phyloP scores from a whole-genome alignment of 2,113 vertebrate genomes.

The Perccottus glenii region DNA sequence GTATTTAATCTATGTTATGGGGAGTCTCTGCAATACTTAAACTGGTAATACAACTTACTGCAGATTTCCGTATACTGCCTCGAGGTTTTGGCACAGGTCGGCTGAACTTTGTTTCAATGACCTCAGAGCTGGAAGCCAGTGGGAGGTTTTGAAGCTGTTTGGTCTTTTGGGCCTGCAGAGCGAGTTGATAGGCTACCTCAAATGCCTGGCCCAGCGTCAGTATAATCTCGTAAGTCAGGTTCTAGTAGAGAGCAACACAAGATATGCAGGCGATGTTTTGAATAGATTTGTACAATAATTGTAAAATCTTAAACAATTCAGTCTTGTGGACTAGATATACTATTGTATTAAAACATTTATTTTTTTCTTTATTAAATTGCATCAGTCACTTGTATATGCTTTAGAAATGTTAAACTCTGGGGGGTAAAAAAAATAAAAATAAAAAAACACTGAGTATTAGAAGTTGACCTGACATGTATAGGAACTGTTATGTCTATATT shows the following conservation, averaged over 20 bases:
- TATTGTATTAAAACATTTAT: too few species aligned
- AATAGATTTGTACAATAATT: too few species aligned
- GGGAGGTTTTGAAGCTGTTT: slow-evolving; percentile 79
- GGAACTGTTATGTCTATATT: too few species aligned
- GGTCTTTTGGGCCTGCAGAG: slow-evolving; percentile 93
- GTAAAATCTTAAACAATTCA: too few species aligned
- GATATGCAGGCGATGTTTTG: not conserved
- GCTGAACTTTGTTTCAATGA: slow-evolving; percentile 86
- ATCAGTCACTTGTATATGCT: too few species aligned
- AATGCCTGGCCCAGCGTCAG: slow-evolving; percentile 96
- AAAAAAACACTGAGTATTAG: too few species aligned
- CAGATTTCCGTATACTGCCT: slow-evolving; percentile 85
- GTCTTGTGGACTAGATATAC: too few species aligned
- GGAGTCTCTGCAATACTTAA: not conserved
- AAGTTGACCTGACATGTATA: too few species aligned
- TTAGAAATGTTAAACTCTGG: too few species aligned
- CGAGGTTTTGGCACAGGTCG: slow-evolving; percentile 94
- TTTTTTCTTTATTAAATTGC: too few species aligned
- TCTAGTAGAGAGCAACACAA: slow-evolving; percentile 72
- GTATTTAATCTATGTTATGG: too few species aligned
- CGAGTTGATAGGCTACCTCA: slow-evolving; percentile 98
- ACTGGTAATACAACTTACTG: slow-evolving; percentile 77
- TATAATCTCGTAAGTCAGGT: slow-evolving; percentile 98
- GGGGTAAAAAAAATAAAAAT: too few species aligned
- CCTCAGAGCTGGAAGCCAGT: slow-evolving; percentile 72